Base-by-base conservation (phyloP, 35 echinoderm and acorn worm species). In the Eucidaris tribuloides region DNA sequence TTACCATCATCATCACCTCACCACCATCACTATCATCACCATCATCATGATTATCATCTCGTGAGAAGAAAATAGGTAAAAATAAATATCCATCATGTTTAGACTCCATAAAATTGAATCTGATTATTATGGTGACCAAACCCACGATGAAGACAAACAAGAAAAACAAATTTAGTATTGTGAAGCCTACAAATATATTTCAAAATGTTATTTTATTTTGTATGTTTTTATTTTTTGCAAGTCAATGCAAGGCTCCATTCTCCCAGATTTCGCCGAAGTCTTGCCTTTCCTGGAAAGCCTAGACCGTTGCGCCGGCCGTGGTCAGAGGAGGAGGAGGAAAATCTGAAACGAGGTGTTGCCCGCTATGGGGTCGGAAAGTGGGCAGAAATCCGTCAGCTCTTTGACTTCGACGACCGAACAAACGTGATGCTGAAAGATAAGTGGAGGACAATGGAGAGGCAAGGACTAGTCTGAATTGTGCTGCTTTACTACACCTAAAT, bases 381-480 rank as follows among this genome's bases (percentile, higher is more conserved):
- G 84, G 65, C 84, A 20, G 84, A 79, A 11, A 86, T 86, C 7
- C 42, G 23, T 7, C 30, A 22, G 7, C 23, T 58, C 11, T 86
- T 29, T 60, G 49, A 58, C 40, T 58, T 86, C 39, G 68, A 79
- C 42, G 29, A 25, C 3, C 24, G 84, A 20, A 86, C 84, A 3
- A 78, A 50, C 32, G 71, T 86, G 2, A 76, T 77, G 28, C 34
- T 86, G 1, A 86, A 86, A 45, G 84, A 86, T 27, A 86, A 86
- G 52, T 86, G 84, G 84, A 20, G 84, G 42, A 78, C 41, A 29
- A 11, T 78, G 3, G 72, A 45, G 33, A 74, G 40, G 30, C 6
- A 65, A 17, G 17, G 62, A 52, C 48, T 52, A 11, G 48, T 52
- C 9, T 52, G 48, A 52, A n/a, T n/a, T n/a, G n/a, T n/a, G n/a